Percentiles rank a stretch among this genome's conserved stretches.
Conservation (phyloP, 2,888 invertebrate genomes). For the Chironomus riparius region DNA sequence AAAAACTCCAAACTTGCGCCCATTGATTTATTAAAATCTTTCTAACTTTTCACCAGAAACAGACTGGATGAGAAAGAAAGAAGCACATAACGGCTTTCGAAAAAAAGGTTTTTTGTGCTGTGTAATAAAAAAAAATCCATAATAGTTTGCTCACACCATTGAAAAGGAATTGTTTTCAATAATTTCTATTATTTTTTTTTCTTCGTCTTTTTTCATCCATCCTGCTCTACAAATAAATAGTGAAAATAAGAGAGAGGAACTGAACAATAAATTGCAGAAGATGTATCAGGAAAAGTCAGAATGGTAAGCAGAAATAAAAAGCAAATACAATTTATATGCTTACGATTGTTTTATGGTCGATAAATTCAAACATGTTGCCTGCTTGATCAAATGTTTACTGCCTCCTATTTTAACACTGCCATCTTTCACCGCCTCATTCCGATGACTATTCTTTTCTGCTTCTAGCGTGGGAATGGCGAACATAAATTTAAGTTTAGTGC, state of each 20-base stretch:
- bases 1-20: not conserved
- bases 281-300: conserved; percentile 45
- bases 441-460: not conserved
- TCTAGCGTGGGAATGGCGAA: not conserved
- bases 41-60: conserved; percentile 1
- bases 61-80: not conserved
- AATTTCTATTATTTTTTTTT: not conserved
- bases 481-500: no score
- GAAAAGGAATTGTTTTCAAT: conserved; percentile 1
- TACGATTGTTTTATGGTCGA: conserved; percentile 26
- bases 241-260: conserved; percentile 46
- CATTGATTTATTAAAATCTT: conserved; percentile 7
- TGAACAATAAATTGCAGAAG: conserved; percentile 48
- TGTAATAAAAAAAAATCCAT: conserved; percentile 12
- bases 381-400: not conserved
- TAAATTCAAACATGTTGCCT: conserved; percentile 20
- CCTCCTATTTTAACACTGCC: not conserved
- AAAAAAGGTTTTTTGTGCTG: not conserved
- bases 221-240: conserved; percentile 33
- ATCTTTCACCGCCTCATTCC: not conserved
- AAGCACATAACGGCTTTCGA: not conserved
- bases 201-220: conserved; percentile 13
- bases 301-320: conserved; percentile 40
- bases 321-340: conserved; percentile 20
- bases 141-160: conserved; percentile 1